phyloP scores from a whole-genome alignment of 53 echinoderm and acorn worm species.

The Luidia sarsii region DNA sequence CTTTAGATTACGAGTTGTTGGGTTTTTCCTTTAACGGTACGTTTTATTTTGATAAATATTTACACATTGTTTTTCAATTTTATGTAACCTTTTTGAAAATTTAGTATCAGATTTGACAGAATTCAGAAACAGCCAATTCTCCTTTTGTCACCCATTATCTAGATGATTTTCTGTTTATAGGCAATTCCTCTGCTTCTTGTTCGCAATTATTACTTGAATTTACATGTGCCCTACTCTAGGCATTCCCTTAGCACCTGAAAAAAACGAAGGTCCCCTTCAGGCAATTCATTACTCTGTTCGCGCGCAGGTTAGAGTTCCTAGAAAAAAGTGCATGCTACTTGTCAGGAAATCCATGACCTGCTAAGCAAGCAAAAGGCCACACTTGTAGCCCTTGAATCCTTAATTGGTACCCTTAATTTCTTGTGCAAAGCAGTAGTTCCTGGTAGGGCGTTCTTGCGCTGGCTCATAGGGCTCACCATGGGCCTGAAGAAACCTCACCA shows the following conservation, averaged over 20 bases:
- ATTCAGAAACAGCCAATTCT: neutral
- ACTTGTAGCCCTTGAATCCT: slow-evolving; percentile 11
- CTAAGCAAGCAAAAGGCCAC: no score
- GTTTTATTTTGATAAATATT: slow-evolving; percentile 16
- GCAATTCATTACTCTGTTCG: no score
- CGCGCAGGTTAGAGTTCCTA: no score
- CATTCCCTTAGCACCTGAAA: neutral
- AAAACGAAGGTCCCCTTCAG: neutral
- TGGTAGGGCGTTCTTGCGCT: slow-evolving; percentile 28
- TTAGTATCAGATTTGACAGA: neutral
- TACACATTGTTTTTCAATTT: slow-evolving; percentile 1
- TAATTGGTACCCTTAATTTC: slow-evolving; percentile 33
- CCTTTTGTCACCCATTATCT: neutral
- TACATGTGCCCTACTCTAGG: neutral
- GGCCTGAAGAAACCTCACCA: slow-evolving; percentile 5
- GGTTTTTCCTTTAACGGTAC: neutral
- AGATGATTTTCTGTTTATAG: slow-evolving; percentile 2
- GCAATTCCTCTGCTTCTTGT: neutral
- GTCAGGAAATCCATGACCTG: no score
- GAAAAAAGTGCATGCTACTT: no score
- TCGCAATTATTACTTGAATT: neutral
- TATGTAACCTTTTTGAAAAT: no score
- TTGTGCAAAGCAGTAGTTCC: slow-evolving; percentile 10
- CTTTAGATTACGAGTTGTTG: slow-evolving; percentile 10
- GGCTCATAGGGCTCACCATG: slow-evolving; percentile 5